A percentile compares a stretch with the other conserved stretches of the same genome.
These are phyloP conservation scores for Oedothorax gibbosus DNA, from an alignment of 1,140 invertebrate species.

Conservation along the genomic window DNA sequence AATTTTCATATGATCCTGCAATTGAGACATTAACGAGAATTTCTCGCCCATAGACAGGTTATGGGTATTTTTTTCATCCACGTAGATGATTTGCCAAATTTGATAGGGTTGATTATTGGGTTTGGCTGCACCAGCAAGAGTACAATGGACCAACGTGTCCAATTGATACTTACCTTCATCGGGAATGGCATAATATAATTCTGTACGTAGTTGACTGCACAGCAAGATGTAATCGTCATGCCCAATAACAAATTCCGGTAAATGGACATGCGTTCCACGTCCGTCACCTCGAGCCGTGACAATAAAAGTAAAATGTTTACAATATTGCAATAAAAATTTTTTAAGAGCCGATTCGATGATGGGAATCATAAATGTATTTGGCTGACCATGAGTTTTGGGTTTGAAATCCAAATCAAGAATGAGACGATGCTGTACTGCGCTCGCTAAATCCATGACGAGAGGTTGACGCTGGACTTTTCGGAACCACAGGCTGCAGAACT, in stretches of 20 bases:
- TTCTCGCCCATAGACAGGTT: not conserved
- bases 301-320: not conserved
- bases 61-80: conserved; percentile 8
- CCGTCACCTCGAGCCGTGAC: not conserved
- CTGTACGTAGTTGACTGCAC: not conserved
- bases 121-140: not conserved
- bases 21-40: too few relatives aligned
- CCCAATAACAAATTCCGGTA: not conserved
- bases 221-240: conserved; percentile 25
- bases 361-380: not conserved
- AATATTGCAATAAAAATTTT: not conserved
- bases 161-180: not conserved
- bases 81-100: not conserved
- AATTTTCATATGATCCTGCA: not conserved
- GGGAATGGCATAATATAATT: not conserved
- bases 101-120: not conserved
- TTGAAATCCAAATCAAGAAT: conserved; percentile 16
- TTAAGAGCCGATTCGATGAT: not conserved
- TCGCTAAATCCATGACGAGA: not conserved
- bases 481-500: too few relatives aligned
- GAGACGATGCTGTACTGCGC: not conserved
- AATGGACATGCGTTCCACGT: not conserved
- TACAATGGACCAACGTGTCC: not conserved
- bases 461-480: not conserved
- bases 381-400: not conserved